phyloP scores from a whole-genome alignment of 2,888 invertebrate genomes.

The Rhodophaea formosa region DNA sequence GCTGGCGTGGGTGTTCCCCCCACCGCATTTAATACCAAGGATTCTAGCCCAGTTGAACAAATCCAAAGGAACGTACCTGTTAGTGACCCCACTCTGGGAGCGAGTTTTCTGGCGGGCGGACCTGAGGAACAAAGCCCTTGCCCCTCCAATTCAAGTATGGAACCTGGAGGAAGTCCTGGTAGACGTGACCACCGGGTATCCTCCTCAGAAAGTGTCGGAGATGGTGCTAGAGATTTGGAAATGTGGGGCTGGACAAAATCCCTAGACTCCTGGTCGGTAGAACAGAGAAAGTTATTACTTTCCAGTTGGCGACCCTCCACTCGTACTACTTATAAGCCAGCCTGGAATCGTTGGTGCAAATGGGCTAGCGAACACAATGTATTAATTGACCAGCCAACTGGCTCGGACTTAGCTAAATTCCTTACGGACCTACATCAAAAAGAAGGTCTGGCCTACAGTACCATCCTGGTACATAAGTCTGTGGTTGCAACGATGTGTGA shows the following conservation, averaged over 20 bases:
- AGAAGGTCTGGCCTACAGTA: conserved; percentile 22
- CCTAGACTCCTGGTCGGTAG: conserved; percentile 23
- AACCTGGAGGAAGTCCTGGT: no score
- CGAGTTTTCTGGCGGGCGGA: conserved; percentile 41
- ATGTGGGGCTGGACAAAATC: conserved; percentile 33
- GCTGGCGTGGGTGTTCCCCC: conserved; percentile 34
- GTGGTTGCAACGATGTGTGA: conserved; percentile 26
- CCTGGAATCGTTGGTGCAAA: conserved; percentile 24
- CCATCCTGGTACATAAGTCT: conserved; percentile 28
- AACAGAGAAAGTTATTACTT: conserved; percentile 23
- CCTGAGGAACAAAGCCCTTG: conserved; percentile 32
- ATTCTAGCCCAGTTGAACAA: conserved; percentile 28
- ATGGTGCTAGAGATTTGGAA: conserved; percentile 32
- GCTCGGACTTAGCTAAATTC: conserved; percentile 12
- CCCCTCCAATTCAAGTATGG: conserved; percentile 26
- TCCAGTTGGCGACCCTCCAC: conserved; percentile 28
- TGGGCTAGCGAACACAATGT: conserved; percentile 19
- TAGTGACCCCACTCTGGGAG: conserved; percentile 35
- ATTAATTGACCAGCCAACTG: neutral
- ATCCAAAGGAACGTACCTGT: conserved; percentile 29
- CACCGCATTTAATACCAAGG: conserved; percentile 28
- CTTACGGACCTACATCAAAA: conserved; percentile 24
- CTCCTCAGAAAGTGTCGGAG: conserved; percentile 24
- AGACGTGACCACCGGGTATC: conserved; percentile 19
- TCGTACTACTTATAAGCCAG: conserved; percentile 21